Percentiles rank a stretch among this genome's conserved stretches.
Evolutionary conservation across 2,113 vertebrate genomes (phyloP).

Genomic region (Calonectris borealis): DNA sequence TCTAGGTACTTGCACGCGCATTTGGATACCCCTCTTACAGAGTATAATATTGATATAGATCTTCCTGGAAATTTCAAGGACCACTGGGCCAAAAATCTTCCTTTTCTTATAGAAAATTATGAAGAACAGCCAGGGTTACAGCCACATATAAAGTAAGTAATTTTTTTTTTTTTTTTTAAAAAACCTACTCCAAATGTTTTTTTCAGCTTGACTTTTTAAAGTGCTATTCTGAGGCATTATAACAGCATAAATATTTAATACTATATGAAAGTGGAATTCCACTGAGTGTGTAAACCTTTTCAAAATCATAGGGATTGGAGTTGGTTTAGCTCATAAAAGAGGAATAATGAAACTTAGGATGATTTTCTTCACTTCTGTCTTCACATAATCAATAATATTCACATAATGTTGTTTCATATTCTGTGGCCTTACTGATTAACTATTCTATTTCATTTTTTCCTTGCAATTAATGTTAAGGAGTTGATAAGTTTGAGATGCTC

Average conservation of each 20-base stretch:
- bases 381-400: not conserved
- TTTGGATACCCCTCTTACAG: slow-evolving; percentile 90
- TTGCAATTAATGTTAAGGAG: not conserved
- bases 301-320: not conserved
- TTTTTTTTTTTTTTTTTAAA: not conserved
- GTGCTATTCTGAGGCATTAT: not conserved
- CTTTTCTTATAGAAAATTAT: slow-evolving; percentile 97
- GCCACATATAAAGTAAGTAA: slow-evolving; percentile 92
- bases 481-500: not conserved
- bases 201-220: not conserved
- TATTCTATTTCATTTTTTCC: not conserved
- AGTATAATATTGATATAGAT: slow-evolving; percentile 91
- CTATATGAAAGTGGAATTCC: not conserved
- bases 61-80: slow-evolving; percentile 96
- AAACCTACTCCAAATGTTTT: not conserved
- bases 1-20: slow-evolving; percentile 96
- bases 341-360: not conserved
- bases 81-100: slow-evolving; percentile 97
- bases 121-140: slow-evolving; percentile 96
- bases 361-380: not conserved
- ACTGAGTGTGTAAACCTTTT: not conserved
- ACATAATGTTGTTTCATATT: not conserved
- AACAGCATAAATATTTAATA: not conserved
- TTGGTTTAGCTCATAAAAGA: not conserved
- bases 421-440: not conserved